Base-by-base conservation (phyloP, 2,797 vertebrate species). In the Corythornis leucogaster region DNA sequence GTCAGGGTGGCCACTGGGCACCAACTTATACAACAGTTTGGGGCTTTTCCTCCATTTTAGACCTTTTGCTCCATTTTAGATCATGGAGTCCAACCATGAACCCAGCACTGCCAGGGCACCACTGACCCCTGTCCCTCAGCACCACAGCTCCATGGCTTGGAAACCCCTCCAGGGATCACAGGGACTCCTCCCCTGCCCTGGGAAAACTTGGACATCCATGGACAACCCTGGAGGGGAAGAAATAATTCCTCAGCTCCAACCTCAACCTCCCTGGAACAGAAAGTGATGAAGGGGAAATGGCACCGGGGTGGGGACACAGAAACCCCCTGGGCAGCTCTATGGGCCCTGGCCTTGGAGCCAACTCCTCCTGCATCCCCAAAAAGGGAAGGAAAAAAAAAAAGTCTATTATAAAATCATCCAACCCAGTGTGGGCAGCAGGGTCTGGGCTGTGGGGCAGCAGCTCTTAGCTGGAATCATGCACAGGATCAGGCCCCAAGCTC, bases 321-420 rank as follows among this genome's bases (percentile, higher is more conserved):
- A 59, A 31, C 5, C 30, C 31, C 28, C 35, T 0, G 0, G 45
- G 33, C 40, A 66, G 8, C 6, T 31, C 30, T 21, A 3, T 0
- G 0, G 8, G 11, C 53, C 14, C 46, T 1, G 1, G 19, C 33
- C 73, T 43, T 1, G 2, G 15, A 80, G n/a, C 16, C 10, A 4
- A 53, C 64, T 33, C 43, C 40, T 50, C 48, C 81, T 19, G 12
- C 5, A 1, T 6, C 20, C 40, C 33, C 61, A 5, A 5, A 26
- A 58, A 28, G 45, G 79, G 53, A 67, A 63, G 31, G 35, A 35
- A 35, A 35, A 48, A 48, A 22, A 9, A 51, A 15, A 46, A 71
- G 2, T 5, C 4, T 8, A 14, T 2, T 1, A 12, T 15, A 15
- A 69, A 77, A 66, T 13, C 28, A 69, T 18, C 14, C 1, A 0